Percentiles rank a stretch among this genome's conserved stretches.
phyloP scores from a whole-genome alignment of 2,797 vertebrate species.

The Scolopax rusticola region DNA sequence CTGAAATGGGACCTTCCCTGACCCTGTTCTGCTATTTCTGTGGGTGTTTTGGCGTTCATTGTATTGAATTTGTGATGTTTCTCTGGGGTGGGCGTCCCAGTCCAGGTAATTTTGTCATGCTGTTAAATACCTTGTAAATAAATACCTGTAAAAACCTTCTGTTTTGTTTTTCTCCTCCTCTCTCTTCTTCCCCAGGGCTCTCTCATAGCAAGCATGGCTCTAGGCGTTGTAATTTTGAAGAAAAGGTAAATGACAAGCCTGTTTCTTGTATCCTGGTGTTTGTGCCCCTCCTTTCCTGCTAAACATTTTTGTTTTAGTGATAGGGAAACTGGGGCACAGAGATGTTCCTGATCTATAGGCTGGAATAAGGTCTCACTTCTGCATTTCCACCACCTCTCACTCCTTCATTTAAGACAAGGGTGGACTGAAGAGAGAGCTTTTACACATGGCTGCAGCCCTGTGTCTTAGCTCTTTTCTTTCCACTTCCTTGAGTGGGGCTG shows the following conservation, averaged over 20 bases:
- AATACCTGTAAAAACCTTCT: background rate
- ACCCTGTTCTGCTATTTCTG: background rate
- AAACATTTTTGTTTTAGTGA: background rate
- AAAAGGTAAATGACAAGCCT: constrained; percentile 85
- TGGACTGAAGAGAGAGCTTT: background rate
- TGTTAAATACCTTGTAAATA: background rate
- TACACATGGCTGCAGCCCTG: background rate
- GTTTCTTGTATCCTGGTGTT: background rate
- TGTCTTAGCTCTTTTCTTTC: background rate
- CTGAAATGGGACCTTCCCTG: background rate
- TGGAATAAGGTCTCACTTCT: background rate
- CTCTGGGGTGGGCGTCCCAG: background rate
- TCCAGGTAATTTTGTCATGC: background rate
- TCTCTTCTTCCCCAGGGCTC: constrained; percentile 85
- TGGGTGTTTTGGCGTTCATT: background rate
- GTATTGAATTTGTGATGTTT: background rate
- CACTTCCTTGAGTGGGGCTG: background rate
- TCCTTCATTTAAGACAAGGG: background rate
- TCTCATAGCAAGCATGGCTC: constrained; percentile 95
- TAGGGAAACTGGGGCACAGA: background rate
- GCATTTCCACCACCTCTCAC: background rate
- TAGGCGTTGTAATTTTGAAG: constrained; percentile 95
- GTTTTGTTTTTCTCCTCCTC: background rate
- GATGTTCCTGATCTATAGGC: background rate
- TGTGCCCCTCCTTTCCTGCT: background rate